Conservation (phyloP, 2,888 invertebrate species). For the Cosmia trapezina region DNA sequence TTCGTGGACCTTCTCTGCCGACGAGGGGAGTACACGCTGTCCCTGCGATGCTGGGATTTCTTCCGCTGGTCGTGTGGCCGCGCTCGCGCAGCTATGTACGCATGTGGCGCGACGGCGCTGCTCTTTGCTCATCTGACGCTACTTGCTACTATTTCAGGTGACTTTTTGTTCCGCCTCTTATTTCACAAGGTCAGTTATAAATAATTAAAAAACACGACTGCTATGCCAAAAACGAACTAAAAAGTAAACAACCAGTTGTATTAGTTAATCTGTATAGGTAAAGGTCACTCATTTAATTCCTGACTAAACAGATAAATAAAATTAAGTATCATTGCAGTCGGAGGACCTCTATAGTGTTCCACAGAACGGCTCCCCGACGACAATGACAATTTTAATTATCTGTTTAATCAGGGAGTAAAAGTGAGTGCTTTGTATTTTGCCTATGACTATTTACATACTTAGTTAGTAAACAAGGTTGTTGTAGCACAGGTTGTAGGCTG, state of each 20-base stretch:
- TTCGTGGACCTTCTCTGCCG: conserved; percentile 87
- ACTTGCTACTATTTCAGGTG: conserved; percentile 83
- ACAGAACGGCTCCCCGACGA: no score
- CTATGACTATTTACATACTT: no score
- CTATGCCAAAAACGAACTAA: background rate
- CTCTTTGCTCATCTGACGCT: conserved; percentile 84
- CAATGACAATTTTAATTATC: no score
- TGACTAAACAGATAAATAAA: no score
- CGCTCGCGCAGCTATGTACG: conserved; percentile 86
- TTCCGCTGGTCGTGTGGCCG: conserved; percentile 86
- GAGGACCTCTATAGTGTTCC: no score
- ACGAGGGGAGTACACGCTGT: conserved; percentile 84
- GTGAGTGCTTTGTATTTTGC: no score
- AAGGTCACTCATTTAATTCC: no score
- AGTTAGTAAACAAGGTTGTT: background rate
- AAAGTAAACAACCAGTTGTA: no score
- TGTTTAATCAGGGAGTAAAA: no score
- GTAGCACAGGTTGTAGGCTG: background rate
- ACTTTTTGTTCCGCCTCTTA: background rate
- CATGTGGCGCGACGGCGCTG: conserved; percentile 85
- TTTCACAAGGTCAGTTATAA: background rate
- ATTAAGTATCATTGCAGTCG: no score
- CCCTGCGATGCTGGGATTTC: conserved; percentile 87
- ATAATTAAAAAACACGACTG: background rate
- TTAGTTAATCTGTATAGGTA: no score